A percentile compares a stretch with the other conserved stretches of the same genome.
Evolutionary conservation across 2,888 invertebrate genomes (phyloP).

Genomic region (Scaptomyza polygonia): DNA sequence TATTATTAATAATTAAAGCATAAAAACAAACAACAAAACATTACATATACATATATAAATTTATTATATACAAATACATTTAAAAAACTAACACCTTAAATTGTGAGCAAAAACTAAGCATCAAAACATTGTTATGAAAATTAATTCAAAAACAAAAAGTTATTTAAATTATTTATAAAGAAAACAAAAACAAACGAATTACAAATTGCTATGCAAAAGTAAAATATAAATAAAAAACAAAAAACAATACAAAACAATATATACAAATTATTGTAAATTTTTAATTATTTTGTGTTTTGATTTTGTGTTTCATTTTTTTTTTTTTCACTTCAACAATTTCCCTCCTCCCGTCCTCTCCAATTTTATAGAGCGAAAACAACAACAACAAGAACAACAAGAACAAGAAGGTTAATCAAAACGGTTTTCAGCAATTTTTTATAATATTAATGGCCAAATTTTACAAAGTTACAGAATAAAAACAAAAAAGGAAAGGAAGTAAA

Average conservation of each 20-base stretch:
- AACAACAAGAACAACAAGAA: conserved; percentile 14
- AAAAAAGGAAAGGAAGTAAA: conserved; percentile 12
- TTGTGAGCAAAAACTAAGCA: conserved; percentile 54
- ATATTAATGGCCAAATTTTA: conserved; percentile 78
- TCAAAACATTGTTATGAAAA: conserved; percentile 68
- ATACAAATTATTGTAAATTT: conserved; percentile 61
- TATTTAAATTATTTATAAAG: conserved; percentile 63
- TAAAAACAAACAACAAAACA: conserved; percentile 20
- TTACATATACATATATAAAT: conserved; percentile 9
- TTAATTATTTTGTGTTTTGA: conserved; percentile 44
- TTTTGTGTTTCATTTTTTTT: conserved; percentile 57
- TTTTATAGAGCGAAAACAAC: conserved; percentile 27
- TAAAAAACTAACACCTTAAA: conserved; percentile 50
- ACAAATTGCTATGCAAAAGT: conserved; percentile 65
- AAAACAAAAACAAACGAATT: conserved; percentile 44
- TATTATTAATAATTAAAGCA: conserved; percentile 27
- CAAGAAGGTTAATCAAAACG: conserved; percentile 70
- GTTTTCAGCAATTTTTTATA: conserved; percentile 73
- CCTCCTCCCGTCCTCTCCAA: conserved; percentile 28
- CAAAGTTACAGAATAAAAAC: conserved; percentile 40
- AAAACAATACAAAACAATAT: conserved; percentile 38
- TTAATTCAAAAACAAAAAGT: conserved; percentile 31
- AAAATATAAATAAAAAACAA: conserved; percentile 18
- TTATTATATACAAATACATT: conserved; percentile 35
- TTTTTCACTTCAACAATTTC: conserved; percentile 10